Evolutionary conservation across 2,113 vertebrate species (phyloP), one percentile per base, ranked within the genome.

Genomic region (Zosterops japonicus): DNA sequence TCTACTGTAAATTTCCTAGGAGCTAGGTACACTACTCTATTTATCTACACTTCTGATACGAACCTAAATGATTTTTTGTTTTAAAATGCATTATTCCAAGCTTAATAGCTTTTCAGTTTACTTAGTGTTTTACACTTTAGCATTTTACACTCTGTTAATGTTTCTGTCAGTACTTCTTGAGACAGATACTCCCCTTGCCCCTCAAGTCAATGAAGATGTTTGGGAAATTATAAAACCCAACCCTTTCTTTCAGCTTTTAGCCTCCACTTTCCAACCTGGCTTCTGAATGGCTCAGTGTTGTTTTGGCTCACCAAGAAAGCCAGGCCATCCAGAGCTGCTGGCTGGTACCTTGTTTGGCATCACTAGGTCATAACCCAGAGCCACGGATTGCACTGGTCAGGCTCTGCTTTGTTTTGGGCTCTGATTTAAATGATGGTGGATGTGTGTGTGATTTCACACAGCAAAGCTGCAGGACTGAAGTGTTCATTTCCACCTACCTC

Each of bases 151-250:
- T 89, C 56, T 29, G 3, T 87, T 94, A 91, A 90, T 93, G 75
- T 89, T 96, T 96, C 94, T 95, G 82, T 93, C 83, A 90, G 91
- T 94, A 64, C 29, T 86, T 95, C 86, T 90, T 80, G 71, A 97
- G 68, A 41, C 6, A 70, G 15, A 8, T 56, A 24, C 25, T 61
- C 5, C 5, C 12, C 31, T 68, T 64, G n/a, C 2, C 10, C 15
- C 28, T 16, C 15, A 80, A 4, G 20, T 52, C 61, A 90, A 11
- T 35, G n/a, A 42, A 75, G 53, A 6, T 44, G n/a, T 20, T n/a
- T 7, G 4, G 5, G 28, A 70, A 49, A 67, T n/a, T 29, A 59
- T 35, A 59, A 49, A 24, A 1, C 14, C 5, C 12, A 36, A 35
- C 2, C 2, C 2, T 46, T 83, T 65, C 18, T 63, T 23, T 69